Conservation (phyloP, 2,797 vertebrate species). For the Tarsius wallacei region DNA sequence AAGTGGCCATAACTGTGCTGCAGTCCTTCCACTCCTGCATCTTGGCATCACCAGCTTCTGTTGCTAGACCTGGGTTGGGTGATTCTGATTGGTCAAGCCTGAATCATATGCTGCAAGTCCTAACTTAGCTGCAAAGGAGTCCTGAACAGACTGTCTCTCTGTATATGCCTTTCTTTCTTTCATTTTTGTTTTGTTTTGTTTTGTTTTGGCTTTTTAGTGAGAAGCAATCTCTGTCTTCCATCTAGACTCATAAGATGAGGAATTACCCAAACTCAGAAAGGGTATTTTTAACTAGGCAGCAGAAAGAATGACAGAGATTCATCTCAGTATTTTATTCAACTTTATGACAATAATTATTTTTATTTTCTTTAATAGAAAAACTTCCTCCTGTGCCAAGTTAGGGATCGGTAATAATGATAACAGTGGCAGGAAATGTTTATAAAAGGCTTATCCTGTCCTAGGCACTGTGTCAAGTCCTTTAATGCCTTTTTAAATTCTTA, state of each 20-base stretch:
- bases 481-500: background rate
- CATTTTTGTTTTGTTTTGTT: background rate
- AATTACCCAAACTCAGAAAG: background rate
- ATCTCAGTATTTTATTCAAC: background rate
- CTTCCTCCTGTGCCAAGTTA: background rate
- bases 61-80: background rate
- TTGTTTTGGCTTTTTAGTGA: background rate
- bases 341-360: background rate
- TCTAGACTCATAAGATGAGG: background rate
- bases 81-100: background rate
- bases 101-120: background rate
- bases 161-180: background rate
- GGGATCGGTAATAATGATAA: background rate
- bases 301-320: background rate
- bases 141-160: background rate
- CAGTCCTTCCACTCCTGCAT: background rate
- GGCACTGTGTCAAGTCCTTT: background rate
- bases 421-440: background rate
- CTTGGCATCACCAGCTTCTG: background rate
- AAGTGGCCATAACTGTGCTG: background rate
- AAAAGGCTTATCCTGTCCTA: background rate
- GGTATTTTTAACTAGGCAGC: background rate
- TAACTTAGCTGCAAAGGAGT: background rate
- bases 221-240: background rate
- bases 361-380: conserved; percentile 32